Percentiles rank a stretch among this genome's conserved stretches.
These are phyloP conservation scores for Dinocampus coccinellae DNA, from an alignment of 2,888 invertebrate genomes.

Conservation along the genomic window DNA sequence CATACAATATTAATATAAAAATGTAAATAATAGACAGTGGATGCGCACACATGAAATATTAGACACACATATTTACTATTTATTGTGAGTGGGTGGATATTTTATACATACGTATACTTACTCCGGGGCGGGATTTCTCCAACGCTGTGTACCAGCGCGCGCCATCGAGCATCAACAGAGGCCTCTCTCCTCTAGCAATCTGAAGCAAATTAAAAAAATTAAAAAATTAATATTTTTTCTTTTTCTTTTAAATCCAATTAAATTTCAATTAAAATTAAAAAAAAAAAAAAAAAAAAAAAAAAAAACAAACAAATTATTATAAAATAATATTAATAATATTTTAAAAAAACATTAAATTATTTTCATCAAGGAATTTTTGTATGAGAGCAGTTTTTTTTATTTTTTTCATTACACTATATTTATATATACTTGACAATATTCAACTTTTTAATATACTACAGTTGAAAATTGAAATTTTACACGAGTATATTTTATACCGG, in stretches of 20 bases:
- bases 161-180: constrained; percentile 76
- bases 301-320: no score
- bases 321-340: no score
- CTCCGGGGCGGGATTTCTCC: constrained; percentile 82
- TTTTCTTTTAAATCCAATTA: no score
- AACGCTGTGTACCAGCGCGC: constrained; percentile 83
- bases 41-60: constrained; percentile 12
- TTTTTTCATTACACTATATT: background rate
- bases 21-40: background rate
- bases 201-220: constrained; percentile 65
- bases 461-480: background rate
- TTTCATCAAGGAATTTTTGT: background rate
- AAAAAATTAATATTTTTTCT: background rate
- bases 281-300: no score
- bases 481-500: background rate
- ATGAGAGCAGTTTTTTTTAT: background rate
- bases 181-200: constrained; percentile 72
- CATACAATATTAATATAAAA: constrained; percentile 4
- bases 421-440: no score
- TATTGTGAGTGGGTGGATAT: constrained; percentile 33
- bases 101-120: constrained; percentile 70
- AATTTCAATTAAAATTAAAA: no score
- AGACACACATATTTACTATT: constrained; percentile 28
- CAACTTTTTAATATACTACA: background rate
- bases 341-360: background rate